These are phyloP conservation scores for Nothura maculosa DNA, from an alignment of 2,797 vertebrate species.

Conservation along the genomic window DNA sequence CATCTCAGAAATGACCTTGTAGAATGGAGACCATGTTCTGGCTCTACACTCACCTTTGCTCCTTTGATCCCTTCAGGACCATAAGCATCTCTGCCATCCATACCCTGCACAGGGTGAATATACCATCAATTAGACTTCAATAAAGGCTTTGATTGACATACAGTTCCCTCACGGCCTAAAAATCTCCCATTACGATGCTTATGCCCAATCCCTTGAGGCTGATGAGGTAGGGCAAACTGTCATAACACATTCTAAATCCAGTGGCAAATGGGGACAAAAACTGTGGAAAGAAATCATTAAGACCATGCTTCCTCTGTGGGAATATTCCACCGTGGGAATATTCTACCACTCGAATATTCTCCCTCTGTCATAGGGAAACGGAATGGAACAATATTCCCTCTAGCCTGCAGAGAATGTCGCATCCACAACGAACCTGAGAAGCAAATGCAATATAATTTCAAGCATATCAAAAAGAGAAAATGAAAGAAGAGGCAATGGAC, in stretches of 20 bases:
- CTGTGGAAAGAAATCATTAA: background rate
- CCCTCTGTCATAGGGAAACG: background rate
- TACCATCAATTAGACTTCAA: background rate
- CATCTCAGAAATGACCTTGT: background rate
- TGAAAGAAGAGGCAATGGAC: background rate
- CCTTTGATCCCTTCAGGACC: conserved; percentile 84
- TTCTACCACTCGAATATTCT: background rate
- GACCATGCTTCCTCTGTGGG: background rate
- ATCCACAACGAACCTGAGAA: background rate
- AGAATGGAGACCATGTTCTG: background rate
- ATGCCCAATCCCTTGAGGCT: background rate
- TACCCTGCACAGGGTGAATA: conserved; percentile 80
- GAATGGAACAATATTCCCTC: background rate
- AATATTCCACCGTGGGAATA: background rate
- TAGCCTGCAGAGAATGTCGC: background rate
- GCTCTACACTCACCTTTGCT: conserved; percentile 81
- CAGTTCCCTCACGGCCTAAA: background rate
- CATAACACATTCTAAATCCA: background rate
- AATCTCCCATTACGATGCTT: background rate
- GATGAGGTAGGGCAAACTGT: background rate
- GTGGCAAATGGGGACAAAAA: background rate
- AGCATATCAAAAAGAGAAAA: background rate
- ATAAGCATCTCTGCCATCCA: conserved; percentile 83
- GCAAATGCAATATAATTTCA: background rate
- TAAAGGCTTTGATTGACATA: background rate